Base-by-base conservation (phyloP, 1,140 invertebrate genomes). In the Drosophila sucinea region DNA sequence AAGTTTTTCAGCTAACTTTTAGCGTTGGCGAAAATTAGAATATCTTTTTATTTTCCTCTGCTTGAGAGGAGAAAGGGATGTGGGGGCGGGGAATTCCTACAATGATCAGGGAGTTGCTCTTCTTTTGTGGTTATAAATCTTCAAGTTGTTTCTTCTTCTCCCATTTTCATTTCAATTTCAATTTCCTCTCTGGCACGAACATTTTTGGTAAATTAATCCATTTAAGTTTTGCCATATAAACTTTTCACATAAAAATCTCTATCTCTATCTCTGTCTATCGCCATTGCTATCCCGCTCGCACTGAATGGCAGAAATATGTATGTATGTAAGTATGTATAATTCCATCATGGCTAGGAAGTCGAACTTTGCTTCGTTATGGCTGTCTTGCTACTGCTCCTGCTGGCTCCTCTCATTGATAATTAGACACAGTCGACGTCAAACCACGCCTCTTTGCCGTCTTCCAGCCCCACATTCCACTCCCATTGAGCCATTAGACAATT, bases 141-240 rank as follows among this genome's bases (percentile, higher is more conserved):
- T 44, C 25, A 38, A 55, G 40, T 40, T 65, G 74, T 57, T 70
- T 70, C 73, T 68, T 60, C 38, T 47, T 51, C 33, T 17, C 17
- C n/a, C 44, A 23, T 32, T 38, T 29, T 35, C 60, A 67, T 55
- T 60, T 71, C 77, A 67, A 75, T 86, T 86, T 87, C 83, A 89
- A 87, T 87, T 87, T 87, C 79, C 84, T 87, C 58, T 83, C 54
- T 71, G 55, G 67, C 71, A 79, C 71, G 75, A 86, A 82, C 83
- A 69, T 79, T 89, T 51, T 87, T 74, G 72, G 64, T 80, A 83
- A 87, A 87, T 87, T 83, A 87, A 87, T 87, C 83, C 84, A 87
- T 87, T 87, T 77, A 87, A 87, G 83, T 87, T 90, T 86, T 61
- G 73, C 86, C 81, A 90, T 86, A 73, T 82, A 90, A 80, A 90